Percentiles rank a stretch among this genome's conserved stretches.
These are phyloP conservation scores for Sphenopsis melanotis DNA, from an alignment of 2,797 vertebrate genomes.

Conservation along the genomic window DNA sequence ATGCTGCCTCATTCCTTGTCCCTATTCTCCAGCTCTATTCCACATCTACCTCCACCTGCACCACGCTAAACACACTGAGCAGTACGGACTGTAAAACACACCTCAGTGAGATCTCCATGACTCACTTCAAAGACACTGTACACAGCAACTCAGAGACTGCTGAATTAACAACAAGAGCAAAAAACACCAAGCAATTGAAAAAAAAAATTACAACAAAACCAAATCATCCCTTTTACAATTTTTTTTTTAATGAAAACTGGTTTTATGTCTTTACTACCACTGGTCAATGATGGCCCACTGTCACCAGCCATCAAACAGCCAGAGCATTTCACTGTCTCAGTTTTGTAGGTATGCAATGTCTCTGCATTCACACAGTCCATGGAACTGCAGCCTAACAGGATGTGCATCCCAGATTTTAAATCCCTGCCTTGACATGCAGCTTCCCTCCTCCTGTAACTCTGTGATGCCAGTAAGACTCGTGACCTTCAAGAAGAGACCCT, in stretches of 20 bases:
- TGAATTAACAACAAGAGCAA: not conserved
- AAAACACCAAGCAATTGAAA: not conserved
- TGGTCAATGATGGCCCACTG: not conserved
- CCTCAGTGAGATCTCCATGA: not conserved
- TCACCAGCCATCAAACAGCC: not conserved
- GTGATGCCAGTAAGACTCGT: not conserved
- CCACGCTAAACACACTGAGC: not conserved
- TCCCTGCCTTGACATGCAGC: not conserved
- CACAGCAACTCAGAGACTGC: not conserved
- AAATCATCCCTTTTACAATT: not conserved
- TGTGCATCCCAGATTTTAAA: accelerated
- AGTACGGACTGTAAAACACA: accelerated
- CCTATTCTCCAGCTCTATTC: not conserved
- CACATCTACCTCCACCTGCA: not conserved
- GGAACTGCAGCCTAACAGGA: not conserved
- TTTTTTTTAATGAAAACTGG: not conserved
- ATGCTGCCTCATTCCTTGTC: not conserved
- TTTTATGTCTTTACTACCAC: not conserved
- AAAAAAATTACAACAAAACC: not conserved
- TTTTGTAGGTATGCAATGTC: not conserved
- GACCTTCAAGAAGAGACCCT: not conserved
- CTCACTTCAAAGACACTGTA: not conserved
- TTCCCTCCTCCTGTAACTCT: not conserved
- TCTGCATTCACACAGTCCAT: not conserved
- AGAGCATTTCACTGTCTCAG: not conserved